Base-by-base conservation (phyloP, 37 sponge, comb jelly and placozoan genomes). In the Oopsacas minuta region DNA sequence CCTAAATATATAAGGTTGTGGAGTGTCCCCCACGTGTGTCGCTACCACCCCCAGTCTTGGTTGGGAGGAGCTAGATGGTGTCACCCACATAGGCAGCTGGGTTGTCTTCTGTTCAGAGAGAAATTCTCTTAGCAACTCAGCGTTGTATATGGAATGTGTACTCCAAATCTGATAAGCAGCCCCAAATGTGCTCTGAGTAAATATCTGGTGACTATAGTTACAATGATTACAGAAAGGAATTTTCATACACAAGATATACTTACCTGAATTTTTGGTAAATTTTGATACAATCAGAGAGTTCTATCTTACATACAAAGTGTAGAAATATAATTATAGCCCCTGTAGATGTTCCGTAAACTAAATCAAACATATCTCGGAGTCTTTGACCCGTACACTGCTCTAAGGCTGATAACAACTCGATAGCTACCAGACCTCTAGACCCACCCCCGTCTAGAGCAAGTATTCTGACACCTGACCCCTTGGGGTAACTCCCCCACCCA, bases 1-100 rank as follows among this genome's bases (percentile, higher is more conserved):
- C 36, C 88, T 85, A 85, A 94, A 94, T 36, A 94, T 88, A 52
- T 86, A 88, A 0, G 95, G 95, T 83, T 88, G 75, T 20, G 75
- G 75, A 7, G 75, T 61, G 75, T 61, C 22, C 28, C 28, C 20
- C 28, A 61, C 28, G 75, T 25, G 75, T 10, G 75, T 61, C 75
- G 75, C 75, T 61, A 61, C 75, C 75, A 61, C 75, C 17, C 75
- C 75, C 30, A 61, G 22, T 10, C 75, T 10, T 7, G 75, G 75
- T 61, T 61, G 75, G 7, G 75, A 61, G 32, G 28, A 25, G 30
- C 75, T 61, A n/a, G 17, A 61, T n/a, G 75, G 75, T 5, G 28
- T 12, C 28, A 61, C 22, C 75, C 75, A 61, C 75, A 61, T 61
- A 7, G 75, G 75, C 17, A 61, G 75, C 28, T 61, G 28, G 75